phyloP scores from a whole-genome alignment of 2,797 vertebrate species.

The Sarcoramphus papa region DNA sequence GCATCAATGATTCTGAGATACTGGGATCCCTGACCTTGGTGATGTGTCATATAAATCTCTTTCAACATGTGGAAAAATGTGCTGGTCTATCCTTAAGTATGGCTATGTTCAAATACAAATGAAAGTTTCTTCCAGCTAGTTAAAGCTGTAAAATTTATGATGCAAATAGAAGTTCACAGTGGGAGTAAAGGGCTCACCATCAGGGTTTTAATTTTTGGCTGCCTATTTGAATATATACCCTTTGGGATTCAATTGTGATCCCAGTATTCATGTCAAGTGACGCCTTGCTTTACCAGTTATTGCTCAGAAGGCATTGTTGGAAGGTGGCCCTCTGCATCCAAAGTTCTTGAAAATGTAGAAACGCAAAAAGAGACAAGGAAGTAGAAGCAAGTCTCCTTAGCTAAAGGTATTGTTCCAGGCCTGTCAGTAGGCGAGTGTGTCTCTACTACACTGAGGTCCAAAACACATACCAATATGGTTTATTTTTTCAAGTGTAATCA shows the following conservation, averaged over 20 bases:
- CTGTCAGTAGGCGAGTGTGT: background rate
- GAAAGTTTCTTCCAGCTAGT: background rate
- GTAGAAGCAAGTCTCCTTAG: background rate
- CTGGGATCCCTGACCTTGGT: background rate
- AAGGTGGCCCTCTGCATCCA: background rate
- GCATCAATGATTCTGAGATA: background rate
- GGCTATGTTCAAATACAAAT: background rate
- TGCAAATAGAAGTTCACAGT: background rate
- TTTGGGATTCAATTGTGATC: background rate
- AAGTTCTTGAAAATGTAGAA: background rate
- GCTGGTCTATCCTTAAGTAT: background rate
- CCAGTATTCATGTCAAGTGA: rapidly evolving
- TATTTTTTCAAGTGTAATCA: slow-evolving; percentile 21
- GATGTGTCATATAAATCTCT: background rate
- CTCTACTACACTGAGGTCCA: background rate
- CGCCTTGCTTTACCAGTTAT: background rate
- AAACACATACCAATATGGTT: slow-evolving; percentile 1
- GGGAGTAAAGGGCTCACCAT: background rate
- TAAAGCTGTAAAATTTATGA: background rate
- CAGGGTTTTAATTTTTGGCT: background rate
- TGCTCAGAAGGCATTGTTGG: background rate
- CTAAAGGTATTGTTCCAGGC: slow-evolving; percentile 35
- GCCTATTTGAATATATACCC: background rate
- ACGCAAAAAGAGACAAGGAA: background rate
- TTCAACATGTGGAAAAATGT: background rate